These are phyloP conservation scores for Clusia tigrina DNA, from an alignment of 2,888 invertebrate genomes.

Conservation along the genomic window DNA sequence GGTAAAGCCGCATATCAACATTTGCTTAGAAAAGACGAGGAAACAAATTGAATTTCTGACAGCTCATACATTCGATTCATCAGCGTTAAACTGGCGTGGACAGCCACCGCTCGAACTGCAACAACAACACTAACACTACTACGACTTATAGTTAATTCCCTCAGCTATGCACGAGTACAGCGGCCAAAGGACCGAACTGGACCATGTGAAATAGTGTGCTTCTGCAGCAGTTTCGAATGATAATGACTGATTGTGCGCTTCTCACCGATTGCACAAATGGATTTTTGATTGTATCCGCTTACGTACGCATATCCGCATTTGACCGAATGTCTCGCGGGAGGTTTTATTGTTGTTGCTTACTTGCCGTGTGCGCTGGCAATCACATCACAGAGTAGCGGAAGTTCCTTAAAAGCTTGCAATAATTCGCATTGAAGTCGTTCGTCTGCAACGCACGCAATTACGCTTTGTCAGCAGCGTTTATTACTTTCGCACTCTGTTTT, in stretches of 20 bases:
- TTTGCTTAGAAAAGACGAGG: neutral
- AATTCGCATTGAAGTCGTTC: neutral
- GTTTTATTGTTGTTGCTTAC: neutral
- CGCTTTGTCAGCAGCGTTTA: conserved; percentile 18
- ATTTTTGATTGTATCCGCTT: conserved; percentile 57
- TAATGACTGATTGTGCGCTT: conserved; percentile 54
- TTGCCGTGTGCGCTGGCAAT: neutral
- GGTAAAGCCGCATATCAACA: neutral
- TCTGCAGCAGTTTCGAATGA: conserved; percentile 30
- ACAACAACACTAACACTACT: too few relatives aligned
- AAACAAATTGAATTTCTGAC: conserved; percentile 4
- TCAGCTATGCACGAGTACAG: too few relatives aligned
- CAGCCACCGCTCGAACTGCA: neutral
- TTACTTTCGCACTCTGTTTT: conserved; percentile 8
- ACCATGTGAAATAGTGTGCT: neutral
- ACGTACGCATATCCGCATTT: conserved; percentile 44
- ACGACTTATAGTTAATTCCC: too few relatives aligned
- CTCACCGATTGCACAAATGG: conserved; percentile 46
- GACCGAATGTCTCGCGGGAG: conserved; percentile 11
- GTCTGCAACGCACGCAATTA: conserved; percentile 19
- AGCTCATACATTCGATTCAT: neutral
- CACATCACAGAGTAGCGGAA: conserved; percentile 2
- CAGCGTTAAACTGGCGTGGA: too few relatives aligned
- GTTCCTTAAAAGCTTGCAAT: conserved; percentile 7
- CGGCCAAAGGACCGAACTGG: neutral